Evolutionary conservation across 92 coral and sea anemone species (phyloP).

Genomic region (Parazoanthus swiftii): DNA sequence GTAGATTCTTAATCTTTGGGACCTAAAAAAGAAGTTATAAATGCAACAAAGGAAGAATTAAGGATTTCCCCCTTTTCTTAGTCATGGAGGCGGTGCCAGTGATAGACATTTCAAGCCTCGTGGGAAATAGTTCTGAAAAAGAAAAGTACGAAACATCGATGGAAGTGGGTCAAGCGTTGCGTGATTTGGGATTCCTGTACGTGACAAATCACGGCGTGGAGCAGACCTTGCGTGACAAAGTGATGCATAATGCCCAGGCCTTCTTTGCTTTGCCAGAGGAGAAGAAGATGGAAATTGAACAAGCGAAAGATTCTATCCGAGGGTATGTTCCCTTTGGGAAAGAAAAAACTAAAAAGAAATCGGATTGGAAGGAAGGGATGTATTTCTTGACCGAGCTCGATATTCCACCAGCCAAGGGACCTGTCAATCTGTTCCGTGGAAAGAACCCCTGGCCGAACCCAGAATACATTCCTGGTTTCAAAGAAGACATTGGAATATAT

Average conservation of each 20-base stretch:
- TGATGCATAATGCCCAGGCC: slow-evolving; percentile 30
- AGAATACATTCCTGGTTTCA: slow-evolving; percentile 59
- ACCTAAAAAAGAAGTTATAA: too few relatives aligned
- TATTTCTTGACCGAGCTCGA: slow-evolving; percentile 59
- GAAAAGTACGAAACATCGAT: not conserved
- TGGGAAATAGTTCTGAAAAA: not conserved
- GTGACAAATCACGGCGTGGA: slow-evolving; percentile 51
- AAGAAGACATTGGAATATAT: slow-evolving; percentile 42
- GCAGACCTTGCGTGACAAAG: slow-evolving; percentile 17
- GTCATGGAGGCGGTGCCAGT: slow-evolving; percentile 7
- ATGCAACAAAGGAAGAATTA: too few relatives aligned
- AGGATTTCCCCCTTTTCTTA: too few relatives aligned
- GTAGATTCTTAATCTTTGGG: too few relatives aligned
- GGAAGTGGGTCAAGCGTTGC: not conserved
- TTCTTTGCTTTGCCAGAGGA: slow-evolving; percentile 60
- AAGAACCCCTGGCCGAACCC: slow-evolving; percentile 58
- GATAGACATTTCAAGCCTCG: slow-evolving; percentile 13
- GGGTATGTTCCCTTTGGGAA: slow-evolving; percentile 67
- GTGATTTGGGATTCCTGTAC: not conserved
- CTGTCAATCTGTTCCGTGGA: too few relatives aligned
- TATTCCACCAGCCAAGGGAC: not conserved
- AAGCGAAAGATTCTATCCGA: slow-evolving; percentile 50
- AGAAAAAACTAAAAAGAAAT: slow-evolving; percentile 50
- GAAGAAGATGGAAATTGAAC: slow-evolving; percentile 12
- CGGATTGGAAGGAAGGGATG: slow-evolving; percentile 82